These are phyloP conservation scores for Dichetophora obliterata DNA, from an alignment of 2,888 invertebrate species.

Conservation along the genomic window DNA sequence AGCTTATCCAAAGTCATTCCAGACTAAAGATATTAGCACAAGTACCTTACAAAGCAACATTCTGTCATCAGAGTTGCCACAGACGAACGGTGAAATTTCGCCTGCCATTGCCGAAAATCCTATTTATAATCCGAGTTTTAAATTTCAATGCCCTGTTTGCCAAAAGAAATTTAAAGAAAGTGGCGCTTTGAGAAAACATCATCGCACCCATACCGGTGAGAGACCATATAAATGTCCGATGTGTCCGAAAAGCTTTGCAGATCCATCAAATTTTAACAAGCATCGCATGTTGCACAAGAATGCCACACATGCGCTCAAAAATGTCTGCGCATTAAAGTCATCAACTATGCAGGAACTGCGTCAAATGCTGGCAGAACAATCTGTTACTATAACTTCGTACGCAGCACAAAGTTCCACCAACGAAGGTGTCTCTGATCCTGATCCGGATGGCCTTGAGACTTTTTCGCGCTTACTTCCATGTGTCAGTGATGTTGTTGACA, in stretches of 20 bases:
- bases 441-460: constrained; percentile 51
- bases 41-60: too few species aligned
- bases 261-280: constrained; percentile 55
- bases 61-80: not conserved
- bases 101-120: constrained; percentile 13
- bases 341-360: constrained; percentile 13
- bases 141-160: constrained; percentile 47
- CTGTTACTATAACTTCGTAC: not conserved
- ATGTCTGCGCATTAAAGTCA: not conserved
- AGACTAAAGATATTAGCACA: too few species aligned
- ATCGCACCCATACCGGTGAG: constrained; percentile 56
- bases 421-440: constrained; percentile 45
- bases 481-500: constrained; percentile 20
- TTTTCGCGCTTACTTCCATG: constrained; percentile 23
- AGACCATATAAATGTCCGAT: constrained; percentile 80
- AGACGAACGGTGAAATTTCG: constrained; percentile 40
- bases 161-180: constrained; percentile 49
- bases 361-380: constrained; percentile 32
- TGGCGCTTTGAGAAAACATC: constrained; percentile 50
- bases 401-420: constrained; percentile 42
- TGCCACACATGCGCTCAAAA: constrained; percentile 46
- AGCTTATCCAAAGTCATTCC: too few species aligned
- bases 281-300: constrained; percentile 52
- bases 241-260: constrained; percentile 78
- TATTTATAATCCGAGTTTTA: constrained; percentile 19